These are phyloP conservation scores for Amphiduros pacificus DNA, from an alignment of 2,888 invertebrate species.

Conservation along the genomic window DNA sequence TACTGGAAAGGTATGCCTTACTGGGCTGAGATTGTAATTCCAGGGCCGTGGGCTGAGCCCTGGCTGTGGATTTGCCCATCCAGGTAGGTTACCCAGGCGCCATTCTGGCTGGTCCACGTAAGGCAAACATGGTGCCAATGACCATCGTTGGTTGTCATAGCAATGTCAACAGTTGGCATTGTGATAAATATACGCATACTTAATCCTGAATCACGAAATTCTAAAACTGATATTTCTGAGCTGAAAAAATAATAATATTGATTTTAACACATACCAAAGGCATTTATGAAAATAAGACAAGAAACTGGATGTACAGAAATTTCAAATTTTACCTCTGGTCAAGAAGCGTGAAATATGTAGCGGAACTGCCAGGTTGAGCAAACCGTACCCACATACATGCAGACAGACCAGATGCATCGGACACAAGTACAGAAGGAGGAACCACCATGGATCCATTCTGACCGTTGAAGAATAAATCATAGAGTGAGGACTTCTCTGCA, in stretches of 20 bases:
- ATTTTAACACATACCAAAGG: too few relatives aligned
- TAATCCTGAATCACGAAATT: too few relatives aligned
- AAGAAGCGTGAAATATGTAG: not conserved
- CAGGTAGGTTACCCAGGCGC: constrained; percentile 34
- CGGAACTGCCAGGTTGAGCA: too few relatives aligned
- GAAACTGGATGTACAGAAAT: too few relatives aligned
- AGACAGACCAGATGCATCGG: constrained; percentile 30
- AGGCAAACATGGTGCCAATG: constrained; percentile 44
- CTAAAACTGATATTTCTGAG: too few relatives aligned
- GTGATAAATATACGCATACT: too few relatives aligned
- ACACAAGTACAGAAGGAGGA: constrained; percentile 15
- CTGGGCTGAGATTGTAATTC: too few relatives aligned
- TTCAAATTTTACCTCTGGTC: too few relatives aligned
- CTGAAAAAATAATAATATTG: too few relatives aligned
- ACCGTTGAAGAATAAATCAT: constrained; percentile 39
- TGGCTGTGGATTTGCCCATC: constrained; percentile 27
- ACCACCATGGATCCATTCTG: constrained; percentile 18
- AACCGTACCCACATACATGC: constrained; percentile 40
- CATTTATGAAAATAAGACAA: too few relatives aligned
- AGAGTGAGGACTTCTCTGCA: constrained; percentile 40
- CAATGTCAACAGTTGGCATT: too few relatives aligned
- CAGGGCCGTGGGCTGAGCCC: constrained; percentile 16
- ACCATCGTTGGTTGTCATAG: constrained; percentile 23
- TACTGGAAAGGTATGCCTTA: too few relatives aligned
- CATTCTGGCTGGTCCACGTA: constrained; percentile 30